Conservation (phyloP, 2,888 invertebrate genomes). For the Elysia crispata region DNA sequence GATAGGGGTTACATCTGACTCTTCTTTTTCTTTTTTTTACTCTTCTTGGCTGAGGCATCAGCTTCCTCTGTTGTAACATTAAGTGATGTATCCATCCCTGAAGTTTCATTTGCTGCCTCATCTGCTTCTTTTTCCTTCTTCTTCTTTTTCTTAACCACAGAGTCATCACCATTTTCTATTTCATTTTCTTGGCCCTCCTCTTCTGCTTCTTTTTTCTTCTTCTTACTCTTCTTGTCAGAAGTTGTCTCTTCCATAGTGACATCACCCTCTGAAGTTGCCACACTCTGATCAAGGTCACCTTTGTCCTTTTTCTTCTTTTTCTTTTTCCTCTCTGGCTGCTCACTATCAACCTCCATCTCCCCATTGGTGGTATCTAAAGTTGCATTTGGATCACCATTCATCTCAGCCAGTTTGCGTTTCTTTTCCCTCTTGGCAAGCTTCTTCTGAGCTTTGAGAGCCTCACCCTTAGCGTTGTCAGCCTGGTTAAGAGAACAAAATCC, state of each 20-base stretch:
- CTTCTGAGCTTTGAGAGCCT: conserved; percentile 49
- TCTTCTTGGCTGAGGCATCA: not conserved
- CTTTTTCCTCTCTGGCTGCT: conserved; percentile 56
- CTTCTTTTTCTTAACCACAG: conserved; percentile 55
- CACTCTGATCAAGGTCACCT: conserved; percentile 23
- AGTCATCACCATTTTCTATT: conserved; percentile 41
- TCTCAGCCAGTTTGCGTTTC: conserved; percentile 53
- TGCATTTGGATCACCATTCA: conserved; percentile 32
- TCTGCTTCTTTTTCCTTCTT: conserved; percentile 55
- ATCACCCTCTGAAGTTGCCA: not conserved
- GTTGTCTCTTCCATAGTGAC: conserved; percentile 22
- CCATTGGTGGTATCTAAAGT: conserved; percentile 10
- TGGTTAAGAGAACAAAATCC: conserved; percentile 49
- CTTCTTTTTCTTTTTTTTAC: conserved; percentile 10
- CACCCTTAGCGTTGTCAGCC: conserved; percentile 63
- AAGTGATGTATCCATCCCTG: conserved; percentile 29
- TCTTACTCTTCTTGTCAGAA: not conserved
- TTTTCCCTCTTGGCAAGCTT: conserved; percentile 64
- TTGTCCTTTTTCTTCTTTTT: conserved; percentile 59
- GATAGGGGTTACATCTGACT: not conserved
- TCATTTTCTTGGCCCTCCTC: conserved; percentile 57
- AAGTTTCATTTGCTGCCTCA: conserved; percentile 51
- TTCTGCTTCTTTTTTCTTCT: conserved; percentile 50
- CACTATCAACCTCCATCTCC: conserved; percentile 31
- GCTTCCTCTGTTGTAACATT: conserved; percentile 25